phyloP scores from a whole-genome alignment of 2,113 vertebrate genomes.

The Ahaetulla prasina region DNA sequence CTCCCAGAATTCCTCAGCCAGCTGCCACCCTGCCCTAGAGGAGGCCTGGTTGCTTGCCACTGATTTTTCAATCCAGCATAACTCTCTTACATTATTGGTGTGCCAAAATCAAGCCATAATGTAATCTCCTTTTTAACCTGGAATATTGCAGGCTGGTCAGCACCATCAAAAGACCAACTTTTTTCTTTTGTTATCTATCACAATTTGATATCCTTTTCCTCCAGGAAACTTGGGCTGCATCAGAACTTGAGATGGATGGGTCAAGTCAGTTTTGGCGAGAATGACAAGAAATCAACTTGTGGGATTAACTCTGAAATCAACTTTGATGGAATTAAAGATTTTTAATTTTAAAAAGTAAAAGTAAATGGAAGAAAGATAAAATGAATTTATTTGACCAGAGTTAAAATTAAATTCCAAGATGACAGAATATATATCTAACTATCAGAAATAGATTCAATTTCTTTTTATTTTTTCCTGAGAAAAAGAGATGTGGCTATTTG shows the following conservation, averaged over 20 bases:
- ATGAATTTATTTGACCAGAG: not conserved
- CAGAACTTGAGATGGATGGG: not conserved
- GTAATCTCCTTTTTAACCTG: not conserved
- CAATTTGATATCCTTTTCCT: not conserved
- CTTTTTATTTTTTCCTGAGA: constrained; percentile 9
- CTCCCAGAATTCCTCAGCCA: too few relatives aligned
- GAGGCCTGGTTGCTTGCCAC: not conserved
- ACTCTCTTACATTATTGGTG: not conserved
- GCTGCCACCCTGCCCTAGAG: too few relatives aligned
- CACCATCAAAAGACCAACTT: not conserved
- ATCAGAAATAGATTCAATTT: not conserved
- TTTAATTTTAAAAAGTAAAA: too few relatives aligned
- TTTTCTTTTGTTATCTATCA: not conserved
- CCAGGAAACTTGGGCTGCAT: not conserved
- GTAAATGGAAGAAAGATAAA: not conserved
- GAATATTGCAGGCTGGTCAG: not conserved
- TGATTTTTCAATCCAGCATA: not conserved
- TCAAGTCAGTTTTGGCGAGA: not conserved
- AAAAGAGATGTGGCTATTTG: not conserved
- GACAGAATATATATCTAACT: not conserved
- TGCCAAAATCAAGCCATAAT: not conserved
- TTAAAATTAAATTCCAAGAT: not conserved
- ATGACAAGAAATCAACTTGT: not conserved
- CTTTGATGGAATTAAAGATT: not conserved
- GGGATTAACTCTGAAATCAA: not conserved